Conservation (phyloP, 2,888 invertebrate species). For the Phengaris alcon region DNA sequence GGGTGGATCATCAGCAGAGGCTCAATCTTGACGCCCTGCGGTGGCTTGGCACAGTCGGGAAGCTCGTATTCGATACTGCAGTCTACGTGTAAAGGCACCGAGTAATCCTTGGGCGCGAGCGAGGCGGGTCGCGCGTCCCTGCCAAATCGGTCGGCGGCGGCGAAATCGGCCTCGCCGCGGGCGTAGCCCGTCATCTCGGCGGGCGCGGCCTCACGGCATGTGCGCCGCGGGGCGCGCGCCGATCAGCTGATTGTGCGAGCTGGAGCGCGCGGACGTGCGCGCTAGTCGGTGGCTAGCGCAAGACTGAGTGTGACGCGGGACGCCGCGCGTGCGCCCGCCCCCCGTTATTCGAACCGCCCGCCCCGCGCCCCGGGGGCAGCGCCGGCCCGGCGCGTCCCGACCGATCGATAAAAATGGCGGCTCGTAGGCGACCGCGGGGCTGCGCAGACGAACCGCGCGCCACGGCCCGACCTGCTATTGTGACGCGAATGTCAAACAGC, state of each 20-base stretch:
- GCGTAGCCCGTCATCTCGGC: slow-evolving; percentile 76
- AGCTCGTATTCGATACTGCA: slow-evolving; percentile 95
- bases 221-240: slow-evolving; percentile 72
- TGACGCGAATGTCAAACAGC: slow-evolving; percentile 66
- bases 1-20: slow-evolving; percentile 94
- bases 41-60: slow-evolving; percentile 92
- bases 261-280: slow-evolving; percentile 62
- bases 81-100: slow-evolving; percentile 92
- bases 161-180: slow-evolving; percentile 73
- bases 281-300: slow-evolving; percentile 57
- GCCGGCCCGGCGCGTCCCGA: slow-evolving; percentile 44
- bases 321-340: slow-evolving; percentile 52
- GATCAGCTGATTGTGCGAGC: slow-evolving; percentile 67
- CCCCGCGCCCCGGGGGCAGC: slow-evolving; percentile 41
- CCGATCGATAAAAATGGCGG: slow-evolving; percentile 60
- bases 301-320: slow-evolving; percentile 52
- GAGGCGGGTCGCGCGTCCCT: slow-evolving; percentile 71
- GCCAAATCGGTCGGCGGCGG: slow-evolving; percentile 70
- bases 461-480: slow-evolving; percentile 41
- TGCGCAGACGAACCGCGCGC: slow-evolving; percentile 37
- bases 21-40: slow-evolving; percentile 89
- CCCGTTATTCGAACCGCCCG: slow-evolving; percentile 45
- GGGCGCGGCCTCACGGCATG: slow-evolving; percentile 74
- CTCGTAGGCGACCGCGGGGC: slow-evolving; percentile 37
- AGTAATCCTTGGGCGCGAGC: slow-evolving; percentile 87